Evolutionary conservation across 2,888 invertebrate species (phyloP).

Genomic region (Drosophila anomalata): DNA sequence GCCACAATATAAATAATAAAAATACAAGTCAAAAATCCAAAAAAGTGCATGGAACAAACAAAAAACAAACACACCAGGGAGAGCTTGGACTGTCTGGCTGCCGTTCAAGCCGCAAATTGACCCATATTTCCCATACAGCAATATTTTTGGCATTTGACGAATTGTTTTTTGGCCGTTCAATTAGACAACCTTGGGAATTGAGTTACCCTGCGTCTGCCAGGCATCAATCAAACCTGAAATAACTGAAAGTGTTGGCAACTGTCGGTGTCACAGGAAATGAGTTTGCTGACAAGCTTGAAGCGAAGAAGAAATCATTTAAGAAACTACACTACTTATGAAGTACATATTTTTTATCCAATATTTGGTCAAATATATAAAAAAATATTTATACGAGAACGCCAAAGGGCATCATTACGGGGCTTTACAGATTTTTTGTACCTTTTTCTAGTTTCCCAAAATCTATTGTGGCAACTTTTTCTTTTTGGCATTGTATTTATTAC

Average conservation of each 20-base stretch:
- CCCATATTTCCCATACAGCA: slow-evolving; percentile 30
- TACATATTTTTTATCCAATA: neutral
- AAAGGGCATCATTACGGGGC: slow-evolving; percentile 48
- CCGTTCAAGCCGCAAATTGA: slow-evolving; percentile 38
- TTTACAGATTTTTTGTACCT: slow-evolving; percentile 15
- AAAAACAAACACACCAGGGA: neutral
- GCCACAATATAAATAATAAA: slow-evolving; percentile 22
- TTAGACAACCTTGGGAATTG: slow-evolving; percentile 24
- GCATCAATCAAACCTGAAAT: slow-evolving; percentile 13
- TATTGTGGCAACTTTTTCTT: slow-evolving; percentile 49
- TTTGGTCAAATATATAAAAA: neutral
- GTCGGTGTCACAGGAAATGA: slow-evolving; percentile 3
- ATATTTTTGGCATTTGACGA: slow-evolving; percentile 30
- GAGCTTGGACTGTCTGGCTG: neutral
- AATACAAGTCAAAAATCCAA: neutral
- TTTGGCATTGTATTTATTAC: slow-evolving; percentile 47
- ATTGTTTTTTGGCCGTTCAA: slow-evolving; percentile 23
- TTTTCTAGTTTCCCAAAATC: slow-evolving; percentile 24
- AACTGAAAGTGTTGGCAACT: slow-evolving; percentile 20
- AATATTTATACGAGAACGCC: slow-evolving; percentile 13
- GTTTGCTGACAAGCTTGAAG: slow-evolving; percentile 3
- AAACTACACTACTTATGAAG: no score
- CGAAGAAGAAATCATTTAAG: neutral
- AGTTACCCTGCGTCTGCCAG: slow-evolving; percentile 13
- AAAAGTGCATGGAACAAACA: slow-evolving; percentile 16